These are phyloP conservation scores for Falco naumanni DNA, from an alignment of 2,797 vertebrate genomes.

Conservation along the genomic window DNA sequence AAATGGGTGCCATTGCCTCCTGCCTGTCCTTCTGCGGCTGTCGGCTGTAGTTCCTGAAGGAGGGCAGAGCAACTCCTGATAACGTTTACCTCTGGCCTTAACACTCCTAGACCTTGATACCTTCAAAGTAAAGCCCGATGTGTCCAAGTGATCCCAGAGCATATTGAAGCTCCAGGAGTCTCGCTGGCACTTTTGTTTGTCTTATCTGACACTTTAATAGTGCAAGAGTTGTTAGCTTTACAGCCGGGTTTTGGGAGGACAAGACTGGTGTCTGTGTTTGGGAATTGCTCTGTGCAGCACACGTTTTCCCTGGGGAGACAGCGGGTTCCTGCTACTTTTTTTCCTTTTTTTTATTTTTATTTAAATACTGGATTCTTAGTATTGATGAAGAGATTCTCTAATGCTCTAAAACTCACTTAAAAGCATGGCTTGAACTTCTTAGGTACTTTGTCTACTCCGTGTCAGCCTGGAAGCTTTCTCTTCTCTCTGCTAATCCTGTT, in stretches of 20 bases:
- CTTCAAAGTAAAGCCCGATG: not conserved
- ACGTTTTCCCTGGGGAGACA: not conserved
- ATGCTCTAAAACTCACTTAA: not conserved
- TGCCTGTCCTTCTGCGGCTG: not conserved
- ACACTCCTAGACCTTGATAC: not conserved
- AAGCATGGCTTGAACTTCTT: not conserved
- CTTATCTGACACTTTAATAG: slow-evolving; percentile 35
- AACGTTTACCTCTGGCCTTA: not conserved
- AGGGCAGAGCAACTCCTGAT: not conserved
- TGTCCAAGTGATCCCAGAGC: not conserved
- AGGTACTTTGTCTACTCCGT: not conserved
- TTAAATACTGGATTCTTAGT: not conserved
- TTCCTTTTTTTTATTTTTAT: accelerated
- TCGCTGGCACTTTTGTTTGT: not conserved
- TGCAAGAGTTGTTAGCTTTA: not conserved
- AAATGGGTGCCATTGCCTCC: not conserved
- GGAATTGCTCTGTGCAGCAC: not conserved
- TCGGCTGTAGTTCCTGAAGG: not conserved
- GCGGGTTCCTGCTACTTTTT: not conserved
- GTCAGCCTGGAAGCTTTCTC: not conserved
- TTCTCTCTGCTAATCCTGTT: slow-evolving; percentile 8
- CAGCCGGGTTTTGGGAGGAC: accelerated
- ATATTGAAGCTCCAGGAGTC: not conserved
- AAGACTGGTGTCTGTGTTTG: not conserved
- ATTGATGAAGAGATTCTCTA: not conserved